Evolutionary conservation across 2,888 invertebrate species (phyloP).

Genomic region (Trichopoda pennipes): DNA sequence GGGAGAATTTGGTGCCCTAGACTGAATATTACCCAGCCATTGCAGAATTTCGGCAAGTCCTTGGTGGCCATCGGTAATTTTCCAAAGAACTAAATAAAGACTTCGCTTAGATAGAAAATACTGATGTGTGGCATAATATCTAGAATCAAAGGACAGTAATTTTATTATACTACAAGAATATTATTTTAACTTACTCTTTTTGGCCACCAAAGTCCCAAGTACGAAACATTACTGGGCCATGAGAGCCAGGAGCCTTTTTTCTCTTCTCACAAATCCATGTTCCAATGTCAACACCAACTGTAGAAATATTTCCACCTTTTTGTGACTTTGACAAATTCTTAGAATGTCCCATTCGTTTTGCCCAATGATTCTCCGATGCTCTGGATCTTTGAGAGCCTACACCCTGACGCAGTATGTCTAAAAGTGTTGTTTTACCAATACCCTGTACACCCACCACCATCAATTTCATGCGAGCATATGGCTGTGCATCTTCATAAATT

Average conservation of each 20-base stretch:
- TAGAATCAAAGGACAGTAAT: constrained; percentile 71
- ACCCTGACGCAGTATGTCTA: constrained; percentile 93
- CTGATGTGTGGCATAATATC: constrained; percentile 98
- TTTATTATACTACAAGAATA: constrained; percentile 11
- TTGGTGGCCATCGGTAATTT: constrained; percentile 93
- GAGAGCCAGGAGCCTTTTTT: constrained; percentile 86
- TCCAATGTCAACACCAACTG: constrained; percentile 98
- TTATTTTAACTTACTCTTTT: constrained; percentile 85
- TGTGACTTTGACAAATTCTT: constrained; percentile 88
- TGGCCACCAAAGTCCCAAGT: constrained; percentile 99
- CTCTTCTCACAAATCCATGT: constrained; percentile 96
- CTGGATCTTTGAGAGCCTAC: constrained; percentile 88
- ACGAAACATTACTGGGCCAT: constrained; percentile 93
- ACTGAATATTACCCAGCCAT: constrained; percentile 97
- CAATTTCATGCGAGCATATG: constrained; percentile 96
- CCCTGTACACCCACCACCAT: constrained; percentile 97
- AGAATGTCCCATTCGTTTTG: constrained; percentile 96
- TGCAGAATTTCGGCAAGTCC: constrained; percentile 95
- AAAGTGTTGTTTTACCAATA: constrained; percentile 93
- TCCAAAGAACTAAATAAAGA: constrained; percentile 97
- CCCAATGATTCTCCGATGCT: constrained; percentile 89
- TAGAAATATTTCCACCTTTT: constrained; percentile 92
- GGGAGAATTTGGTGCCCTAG: constrained; percentile 97
- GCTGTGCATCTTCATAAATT: constrained; percentile 92
- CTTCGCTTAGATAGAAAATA: constrained; percentile 98